Evolutionary conservation across 2,797 vertebrate genomes (phyloP).

Genomic region (Cheirogaleus major): DNA sequence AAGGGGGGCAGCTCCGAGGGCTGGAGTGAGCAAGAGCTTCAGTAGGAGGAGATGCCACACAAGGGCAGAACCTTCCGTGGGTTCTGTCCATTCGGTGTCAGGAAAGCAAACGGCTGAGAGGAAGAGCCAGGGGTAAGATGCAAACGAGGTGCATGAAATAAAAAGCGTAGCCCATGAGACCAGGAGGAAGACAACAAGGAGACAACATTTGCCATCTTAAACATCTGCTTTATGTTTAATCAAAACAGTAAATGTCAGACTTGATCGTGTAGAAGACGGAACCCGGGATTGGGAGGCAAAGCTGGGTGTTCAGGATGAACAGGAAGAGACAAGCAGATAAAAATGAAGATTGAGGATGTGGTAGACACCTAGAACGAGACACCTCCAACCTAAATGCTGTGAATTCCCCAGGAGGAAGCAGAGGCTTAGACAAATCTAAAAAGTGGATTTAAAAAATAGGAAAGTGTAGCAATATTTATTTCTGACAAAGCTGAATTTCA

Average conservation of each 20-base stretch:
- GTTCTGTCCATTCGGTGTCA: neutral
- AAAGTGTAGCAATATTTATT: neutral
- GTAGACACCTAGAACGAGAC: neutral
- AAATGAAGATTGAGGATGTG: neutral
- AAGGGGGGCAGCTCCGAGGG: no score
- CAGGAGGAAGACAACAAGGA: neutral
- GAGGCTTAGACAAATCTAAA: neutral
- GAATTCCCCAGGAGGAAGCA: neutral
- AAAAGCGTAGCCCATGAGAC: neutral
- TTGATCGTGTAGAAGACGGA: neutral
- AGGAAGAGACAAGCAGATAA: neutral
- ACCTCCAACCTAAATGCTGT: neutral
- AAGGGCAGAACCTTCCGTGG: fast-evolving
- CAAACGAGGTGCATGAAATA: neutral
- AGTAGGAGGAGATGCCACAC: neutral
- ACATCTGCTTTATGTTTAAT: neutral
- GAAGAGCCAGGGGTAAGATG: neutral
- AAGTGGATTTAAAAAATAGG: neutral
- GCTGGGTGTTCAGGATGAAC: neutral
- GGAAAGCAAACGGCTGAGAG: neutral
- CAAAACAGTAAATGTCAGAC: neutral
- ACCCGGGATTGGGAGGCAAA: neutral
- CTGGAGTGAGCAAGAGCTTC: neutral
- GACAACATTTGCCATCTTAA: neutral
- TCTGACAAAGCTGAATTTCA: neutral